These are phyloP conservation scores for Phymorhynchus buccinoides DNA, from an alignment of 1,140 invertebrate species.

Conservation along the genomic window DNA sequence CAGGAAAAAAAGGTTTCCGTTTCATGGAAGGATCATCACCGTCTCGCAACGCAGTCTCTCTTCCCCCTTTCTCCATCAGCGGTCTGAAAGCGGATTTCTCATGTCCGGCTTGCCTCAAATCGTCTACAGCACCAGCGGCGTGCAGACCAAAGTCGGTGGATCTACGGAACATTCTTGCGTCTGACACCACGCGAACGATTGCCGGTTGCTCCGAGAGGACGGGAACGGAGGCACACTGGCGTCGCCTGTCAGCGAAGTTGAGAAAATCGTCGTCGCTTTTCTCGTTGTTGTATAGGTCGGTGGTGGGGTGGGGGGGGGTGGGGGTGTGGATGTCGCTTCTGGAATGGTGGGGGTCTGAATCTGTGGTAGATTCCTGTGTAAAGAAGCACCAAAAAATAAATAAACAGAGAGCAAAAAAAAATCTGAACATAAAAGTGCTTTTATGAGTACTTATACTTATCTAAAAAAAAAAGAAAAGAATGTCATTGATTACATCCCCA, in stretches of 20 bases:
- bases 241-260: slow-evolving; percentile 15
- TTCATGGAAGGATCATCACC: background rate
- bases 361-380: background rate
- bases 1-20: background rate
- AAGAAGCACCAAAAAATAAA: background rate
- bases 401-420: too few species aligned
- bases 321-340: background rate
- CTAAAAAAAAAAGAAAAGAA: too few species aligned
- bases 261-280: slow-evolving; percentile 17
- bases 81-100: background rate
- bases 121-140: background rate
- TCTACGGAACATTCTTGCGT: background rate
- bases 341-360: background rate
- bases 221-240: slow-evolving; percentile 23
- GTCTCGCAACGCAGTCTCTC: background rate
- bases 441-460: too few species aligned
- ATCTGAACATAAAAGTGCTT: too few species aligned
- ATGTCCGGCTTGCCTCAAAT: background rate
- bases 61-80: background rate
- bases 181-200: slow-evolving; percentile 22
- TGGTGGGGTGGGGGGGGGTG: background rate
- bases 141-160: background rate
- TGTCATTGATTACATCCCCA: too few species aligned
- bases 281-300: background rate
- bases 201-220: background rate